Evolutionary conservation across 2,113 vertebrate genomes (phyloP).

Genomic region (Lophotis ruficrista): DNA sequence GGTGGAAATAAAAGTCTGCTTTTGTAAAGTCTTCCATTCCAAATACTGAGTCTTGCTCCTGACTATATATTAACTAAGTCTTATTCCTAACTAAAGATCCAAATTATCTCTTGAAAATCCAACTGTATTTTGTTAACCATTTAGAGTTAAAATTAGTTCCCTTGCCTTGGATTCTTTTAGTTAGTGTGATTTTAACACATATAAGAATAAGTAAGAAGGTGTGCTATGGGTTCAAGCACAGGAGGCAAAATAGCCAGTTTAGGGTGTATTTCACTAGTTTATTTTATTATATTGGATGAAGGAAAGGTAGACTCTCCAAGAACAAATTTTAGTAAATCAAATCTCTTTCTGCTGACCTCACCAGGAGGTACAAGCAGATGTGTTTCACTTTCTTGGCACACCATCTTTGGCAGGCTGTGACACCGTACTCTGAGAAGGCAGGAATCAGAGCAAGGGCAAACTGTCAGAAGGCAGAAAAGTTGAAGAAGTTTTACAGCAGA

Average conservation of each 20-base stretch:
- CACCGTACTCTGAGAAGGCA: not conserved
- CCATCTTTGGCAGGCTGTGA: not conserved
- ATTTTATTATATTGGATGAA: not conserved
- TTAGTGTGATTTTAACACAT: not conserved
- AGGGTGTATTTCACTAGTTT: not conserved
- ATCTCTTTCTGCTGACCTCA: not conserved
- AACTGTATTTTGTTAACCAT: not conserved
- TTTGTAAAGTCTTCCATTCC: not conserved
- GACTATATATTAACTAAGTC: not conserved
- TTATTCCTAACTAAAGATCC: not conserved
- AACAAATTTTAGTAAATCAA: not conserved
- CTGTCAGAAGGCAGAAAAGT: not conserved
- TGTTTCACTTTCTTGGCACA: not conserved
- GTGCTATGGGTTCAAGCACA: not conserved
- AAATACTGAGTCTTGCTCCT: not conserved
- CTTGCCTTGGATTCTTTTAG: not conserved
- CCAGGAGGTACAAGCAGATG: not conserved
- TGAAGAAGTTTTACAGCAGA: not conserved
- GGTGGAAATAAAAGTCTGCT: not conserved
- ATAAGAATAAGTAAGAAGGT: not conserved
- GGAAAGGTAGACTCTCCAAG: not conserved
- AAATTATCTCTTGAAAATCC: not conserved
- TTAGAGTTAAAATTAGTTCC: not conserved
- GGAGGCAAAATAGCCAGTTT: not conserved
- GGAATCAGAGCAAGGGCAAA: constrained; percentile 30